Base-by-base conservation (phyloP, 2,797 vertebrate species). In the Coregonus ussuriensis region DNA sequence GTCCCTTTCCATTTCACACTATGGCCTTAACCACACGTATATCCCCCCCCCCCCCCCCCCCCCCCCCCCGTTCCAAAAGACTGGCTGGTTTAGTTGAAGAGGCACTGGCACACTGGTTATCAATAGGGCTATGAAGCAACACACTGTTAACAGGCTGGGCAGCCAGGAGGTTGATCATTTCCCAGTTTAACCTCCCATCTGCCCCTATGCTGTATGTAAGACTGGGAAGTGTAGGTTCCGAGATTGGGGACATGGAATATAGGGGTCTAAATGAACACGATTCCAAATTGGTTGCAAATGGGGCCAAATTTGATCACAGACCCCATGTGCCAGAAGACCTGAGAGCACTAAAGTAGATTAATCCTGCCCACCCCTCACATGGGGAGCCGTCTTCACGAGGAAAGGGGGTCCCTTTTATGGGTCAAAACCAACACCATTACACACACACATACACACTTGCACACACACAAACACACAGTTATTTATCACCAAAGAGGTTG, bases 381-480 rank as follows among this genome's bases (percentile, higher is more conserved):
- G 41, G 65, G 54, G 74, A 78, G 78, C 76, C 89, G 83, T 86
- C 91, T 92, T 90, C 87, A 86, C 73, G 71, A 88, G 88, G 86
- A 86, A 85, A 47, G 11, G 68, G 80, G 85, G 76, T 83, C 84
- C 73, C 80, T 84, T 91, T 86, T 81, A 72, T 72, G 89, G 91
- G 91, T 92, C 85, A 88, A 75, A 88, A 82, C 84, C 88, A 90
- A 79, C 82, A 79, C 47, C 13, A 11, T 47, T 47, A 47, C 5
- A 47, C 7, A 7, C 41, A 9, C 7, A 7, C 41, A 47, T 0
- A 79, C 29, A 78, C 86, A 90, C 84, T 85, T 86, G 85, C 84
- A 87, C 88, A 92, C 93, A 91, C 93, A 91, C 93, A 91, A 93
- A 84, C 76, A 9, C 85, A 77, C 84, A 86, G 84, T 88, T 88